Conservation (phyloP, 92 coral and sea anemone species). For the Nematostella vectensis region DNA sequence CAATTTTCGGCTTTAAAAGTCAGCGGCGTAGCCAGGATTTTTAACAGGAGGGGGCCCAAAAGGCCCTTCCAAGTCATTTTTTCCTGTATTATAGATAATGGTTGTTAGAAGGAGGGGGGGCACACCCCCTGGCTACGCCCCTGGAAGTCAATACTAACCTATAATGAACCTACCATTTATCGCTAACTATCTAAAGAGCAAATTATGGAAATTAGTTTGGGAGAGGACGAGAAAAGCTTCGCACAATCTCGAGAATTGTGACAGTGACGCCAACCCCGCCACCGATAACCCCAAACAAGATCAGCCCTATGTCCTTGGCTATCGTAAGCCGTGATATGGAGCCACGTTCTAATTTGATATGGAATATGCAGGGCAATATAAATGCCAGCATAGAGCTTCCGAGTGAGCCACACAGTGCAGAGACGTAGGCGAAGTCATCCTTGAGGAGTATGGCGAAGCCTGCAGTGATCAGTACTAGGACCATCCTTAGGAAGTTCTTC, state of each 20-base stretch:
- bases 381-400: constrained; percentile 84
- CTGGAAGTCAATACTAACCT: too few relatives aligned
- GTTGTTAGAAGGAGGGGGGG: too few relatives aligned
- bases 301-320: constrained; percentile 63
- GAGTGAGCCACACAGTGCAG: constrained; percentile 75
- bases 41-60: too few relatives aligned
- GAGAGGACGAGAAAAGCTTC: too few relatives aligned
- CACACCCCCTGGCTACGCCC: too few relatives aligned
- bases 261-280: constrained; percentile 68
- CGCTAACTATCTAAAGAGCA: too few relatives aligned
- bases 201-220: too few relatives aligned
- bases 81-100: too few relatives aligned
- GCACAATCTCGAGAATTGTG: constrained; percentile 54
- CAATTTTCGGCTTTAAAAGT: too few relatives aligned
- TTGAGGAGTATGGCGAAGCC: constrained; percentile 68
- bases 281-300: constrained; percentile 69
- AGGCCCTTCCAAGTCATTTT: too few relatives aligned
- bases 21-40: too few relatives aligned
- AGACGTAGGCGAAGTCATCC: constrained; percentile 80
- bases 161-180: too few relatives aligned
- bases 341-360: constrained; percentile 46
- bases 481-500: constrained; percentile 60
- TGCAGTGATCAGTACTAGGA: constrained; percentile 63
- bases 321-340: constrained; percentile 21
- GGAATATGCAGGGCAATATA: constrained; percentile 78